These are phyloP conservation scores for Tetramorium alpestre DNA, from an alignment of 1,140 invertebrate genomes.

Conservation along the genomic window DNA sequence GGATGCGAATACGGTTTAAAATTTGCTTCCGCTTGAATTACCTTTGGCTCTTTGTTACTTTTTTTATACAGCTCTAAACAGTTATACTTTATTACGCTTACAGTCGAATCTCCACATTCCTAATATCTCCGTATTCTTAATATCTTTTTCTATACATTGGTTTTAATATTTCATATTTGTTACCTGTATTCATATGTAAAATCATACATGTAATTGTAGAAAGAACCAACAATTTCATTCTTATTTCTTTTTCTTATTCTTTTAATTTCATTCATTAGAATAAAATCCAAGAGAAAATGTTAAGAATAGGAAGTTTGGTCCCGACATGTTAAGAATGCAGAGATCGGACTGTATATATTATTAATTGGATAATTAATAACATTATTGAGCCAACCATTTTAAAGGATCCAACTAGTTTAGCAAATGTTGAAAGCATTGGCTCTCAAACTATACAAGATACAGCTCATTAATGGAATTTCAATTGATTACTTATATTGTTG, in stretches of 20 bases:
- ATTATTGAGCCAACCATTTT: not conserved
- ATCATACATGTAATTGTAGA: not conserved
- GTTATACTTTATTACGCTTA: not conserved
- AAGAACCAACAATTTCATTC: not conserved
- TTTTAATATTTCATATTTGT: not conserved
- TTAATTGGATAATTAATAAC: not conserved
- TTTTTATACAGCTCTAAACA: conserved; percentile 2
- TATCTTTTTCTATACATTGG: not conserved
- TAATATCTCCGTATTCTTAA: conserved; percentile 9
- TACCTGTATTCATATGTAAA: not conserved
- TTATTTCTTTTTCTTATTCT: not conserved
- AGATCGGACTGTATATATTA: not conserved
- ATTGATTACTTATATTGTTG: conserved; percentile 10
- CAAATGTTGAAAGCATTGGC: not conserved
- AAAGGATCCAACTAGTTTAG: not conserved
- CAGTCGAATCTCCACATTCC: not conserved
- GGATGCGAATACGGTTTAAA: conserved; percentile 14
- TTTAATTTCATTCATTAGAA: not conserved
- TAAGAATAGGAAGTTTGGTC: conserved; percentile 8
- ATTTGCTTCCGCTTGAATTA: not conserved
- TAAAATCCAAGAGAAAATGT: not conserved
- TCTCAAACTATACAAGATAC: not conserved
- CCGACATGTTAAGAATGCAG: conserved; percentile 1
- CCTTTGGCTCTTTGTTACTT: conserved; percentile 6
- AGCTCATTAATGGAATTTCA: not conserved